Evolutionary conservation across 2,797 vertebrate species (phyloP), one percentile per base, ranked within the genome.

Genomic region (Hapalemur alaotrensis): DNA sequence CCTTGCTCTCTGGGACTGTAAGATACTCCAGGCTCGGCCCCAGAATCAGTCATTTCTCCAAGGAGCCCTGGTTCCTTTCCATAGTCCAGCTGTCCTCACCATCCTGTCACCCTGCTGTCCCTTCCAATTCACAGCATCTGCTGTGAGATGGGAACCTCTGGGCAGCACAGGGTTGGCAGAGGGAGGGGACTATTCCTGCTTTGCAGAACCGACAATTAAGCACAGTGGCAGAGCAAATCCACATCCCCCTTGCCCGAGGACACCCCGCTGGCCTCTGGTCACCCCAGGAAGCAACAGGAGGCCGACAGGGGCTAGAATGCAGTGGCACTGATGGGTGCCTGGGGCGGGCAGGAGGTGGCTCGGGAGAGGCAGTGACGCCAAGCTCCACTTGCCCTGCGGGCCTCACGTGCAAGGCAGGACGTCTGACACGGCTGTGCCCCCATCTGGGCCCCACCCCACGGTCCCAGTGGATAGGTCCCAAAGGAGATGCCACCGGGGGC

Each of bases 301-400:
- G 30, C 43, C 17, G 10, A 28, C 7, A 4, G 38, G 25, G n/a
- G 13, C 57, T 11, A 54, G 65, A 50, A 48, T 15, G 22, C 50
- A 12, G 43, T 50, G 43, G 48, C 46, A 78, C 30, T 43, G 54
- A 30, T 22, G 5, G 12, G 63, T 46, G 6, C 13, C 30, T 1
- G 10, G 10, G 18, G 78, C 18, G 20, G 41, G 43, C 18, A 78
- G 70, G 22, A 38, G 25, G 30, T 20, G 67, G 35, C 17, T 23
- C 23, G 17, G 54, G 50, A 52, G 28, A 43, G 17, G 11, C 4
- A 13, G n/a, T 17, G 41, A 79, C 23, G 13, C 0, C 0, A 5
- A 63, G 32, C 63, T 4, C 73, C 2, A 0, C 61, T 76, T 0
- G 4, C 35, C 70, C 57, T 0, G 0, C 54, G 25, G 65, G 46